phyloP scores from a whole-genome alignment of 1,140 invertebrate species.

The Zaprionus ornatus region DNA sequence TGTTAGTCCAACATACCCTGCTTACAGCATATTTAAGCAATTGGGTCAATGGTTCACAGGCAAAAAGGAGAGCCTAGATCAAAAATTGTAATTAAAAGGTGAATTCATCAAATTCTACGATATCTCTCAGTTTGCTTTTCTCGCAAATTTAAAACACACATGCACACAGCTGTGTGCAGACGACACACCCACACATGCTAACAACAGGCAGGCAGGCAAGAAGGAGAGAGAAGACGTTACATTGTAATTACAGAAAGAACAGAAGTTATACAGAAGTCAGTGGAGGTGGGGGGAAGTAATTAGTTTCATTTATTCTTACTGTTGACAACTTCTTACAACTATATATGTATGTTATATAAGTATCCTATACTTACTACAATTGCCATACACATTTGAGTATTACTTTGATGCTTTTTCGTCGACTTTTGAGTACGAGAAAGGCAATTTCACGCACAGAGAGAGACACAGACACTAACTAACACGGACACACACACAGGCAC shows the following conservation, averaged over 20 bases:
- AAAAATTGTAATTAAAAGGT: constrained; percentile 25
- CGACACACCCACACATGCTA: not conserved
- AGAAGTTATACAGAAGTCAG: not conserved
- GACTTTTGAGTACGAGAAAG: constrained; percentile 63
- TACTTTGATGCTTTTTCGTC: constrained; percentile 73
- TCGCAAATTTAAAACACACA: not conserved
- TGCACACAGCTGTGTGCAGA: not conserved
- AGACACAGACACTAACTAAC: constrained; percentile 28
- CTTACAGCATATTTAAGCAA: constrained; percentile 12
- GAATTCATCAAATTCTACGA: constrained; percentile 18
- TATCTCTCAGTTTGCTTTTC: not conserved
- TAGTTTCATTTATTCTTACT: too few relatives aligned
- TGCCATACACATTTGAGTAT: constrained; percentile 82
- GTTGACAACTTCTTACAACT: too few relatives aligned
- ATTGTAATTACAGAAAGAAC: not conserved
- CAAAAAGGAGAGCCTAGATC: not conserved
- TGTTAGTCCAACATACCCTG: not conserved
- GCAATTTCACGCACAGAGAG: constrained; percentile 59
- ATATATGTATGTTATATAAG: not conserved
- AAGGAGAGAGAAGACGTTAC: not conserved
- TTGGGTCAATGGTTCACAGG: constrained; percentile 30
- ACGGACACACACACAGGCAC: constrained; percentile 34
- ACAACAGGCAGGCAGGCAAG: not conserved
- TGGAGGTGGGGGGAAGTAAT: too few relatives aligned
- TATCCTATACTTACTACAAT: constrained; percentile 69